Evolutionary conservation across 2,113 vertebrate genomes (phyloP).

Genomic region (Chaenogobius annularis): DNA sequence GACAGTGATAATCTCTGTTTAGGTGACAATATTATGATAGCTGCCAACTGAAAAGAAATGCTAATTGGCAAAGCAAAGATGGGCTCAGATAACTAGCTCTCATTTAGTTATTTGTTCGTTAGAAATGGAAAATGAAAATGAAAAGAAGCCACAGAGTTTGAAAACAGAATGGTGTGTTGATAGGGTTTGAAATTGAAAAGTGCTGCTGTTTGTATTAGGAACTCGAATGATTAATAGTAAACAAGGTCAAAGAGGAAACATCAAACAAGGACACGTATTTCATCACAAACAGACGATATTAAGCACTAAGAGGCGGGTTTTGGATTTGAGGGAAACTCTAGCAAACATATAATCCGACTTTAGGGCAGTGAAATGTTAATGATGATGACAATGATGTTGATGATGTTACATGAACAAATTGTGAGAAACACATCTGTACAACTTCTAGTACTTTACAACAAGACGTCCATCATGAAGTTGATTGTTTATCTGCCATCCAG

Average conservation of each 20-base stretch:
- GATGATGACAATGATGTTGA: not conserved
- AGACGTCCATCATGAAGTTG: too few relatives aligned
- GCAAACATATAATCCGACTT: not conserved
- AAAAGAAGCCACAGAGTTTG: slow-evolving; percentile 21
- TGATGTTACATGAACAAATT: not conserved
- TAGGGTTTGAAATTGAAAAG: slow-evolving; percentile 14
- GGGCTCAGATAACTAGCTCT: slow-evolving; percentile 38
- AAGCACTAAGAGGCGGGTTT: not conserved
- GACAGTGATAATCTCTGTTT: slow-evolving; percentile 25
- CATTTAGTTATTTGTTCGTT: slow-evolving; percentile 13
- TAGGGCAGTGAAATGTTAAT: not conserved
- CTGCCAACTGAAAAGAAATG: slow-evolving; percentile 35
- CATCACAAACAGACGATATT: not conserved
- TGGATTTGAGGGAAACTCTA: not conserved
- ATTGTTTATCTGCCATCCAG: not conserved
- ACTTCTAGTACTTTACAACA: too few relatives aligned
- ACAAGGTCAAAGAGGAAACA: slow-evolving; percentile 11
- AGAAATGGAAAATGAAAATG: slow-evolving; percentile 30
- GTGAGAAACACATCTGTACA: not conserved
- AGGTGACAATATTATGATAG: slow-evolving; percentile 39
- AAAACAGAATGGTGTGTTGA: slow-evolving; percentile 14
- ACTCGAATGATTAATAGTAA: not conserved
- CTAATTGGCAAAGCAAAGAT: slow-evolving; percentile 44
- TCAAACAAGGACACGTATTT: not conserved
- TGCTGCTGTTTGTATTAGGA: slow-evolving; percentile 4